These are phyloP conservation scores for Cyclina sinensis DNA, from an alignment of 1,140 invertebrate species.

Conservation along the genomic window DNA sequence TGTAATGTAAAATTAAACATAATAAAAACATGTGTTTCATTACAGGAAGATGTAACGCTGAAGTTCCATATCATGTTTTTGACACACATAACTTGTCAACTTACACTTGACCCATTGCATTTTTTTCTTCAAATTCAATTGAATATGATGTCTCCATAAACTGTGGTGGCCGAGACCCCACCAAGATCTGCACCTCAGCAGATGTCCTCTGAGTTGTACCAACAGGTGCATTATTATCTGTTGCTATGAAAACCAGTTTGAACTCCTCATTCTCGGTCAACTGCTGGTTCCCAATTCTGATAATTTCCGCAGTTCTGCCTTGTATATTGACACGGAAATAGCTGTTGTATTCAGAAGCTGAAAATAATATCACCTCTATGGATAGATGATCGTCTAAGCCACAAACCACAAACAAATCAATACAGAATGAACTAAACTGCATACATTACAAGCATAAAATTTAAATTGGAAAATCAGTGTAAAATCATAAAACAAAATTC, in stretches of 20 bases:
- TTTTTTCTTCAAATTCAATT: constrained; percentile 46
- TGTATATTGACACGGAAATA: neutral
- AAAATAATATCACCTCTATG: neutral
- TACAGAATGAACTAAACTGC: too few relatives aligned
- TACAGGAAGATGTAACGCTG: too few relatives aligned
- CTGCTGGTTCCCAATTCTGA: neutral
- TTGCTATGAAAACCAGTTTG: constrained; percentile 2
- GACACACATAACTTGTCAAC: too few relatives aligned
- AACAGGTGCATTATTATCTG: neutral
- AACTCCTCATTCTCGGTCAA: constrained; percentile 22
- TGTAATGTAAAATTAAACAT: too few relatives aligned
- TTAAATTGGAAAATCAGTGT: too few relatives aligned
- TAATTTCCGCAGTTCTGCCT: neutral
- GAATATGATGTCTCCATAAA: constrained; percentile 9
- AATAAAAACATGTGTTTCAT: too few relatives aligned
- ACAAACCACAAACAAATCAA: too few relatives aligned
- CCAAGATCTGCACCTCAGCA: constrained; percentile 28
- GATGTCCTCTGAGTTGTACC: constrained; percentile 6
- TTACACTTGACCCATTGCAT: constrained; percentile 43
- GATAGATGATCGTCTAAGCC: too few relatives aligned
- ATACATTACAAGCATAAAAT: too few relatives aligned
- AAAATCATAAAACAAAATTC: too few relatives aligned
- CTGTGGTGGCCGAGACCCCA: neutral
- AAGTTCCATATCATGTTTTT: too few relatives aligned
- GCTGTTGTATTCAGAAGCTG: neutral